These are phyloP conservation scores for Epinephelus moara DNA, from an alignment of 2,113 vertebrate species.

Conservation along the genomic window DNA sequence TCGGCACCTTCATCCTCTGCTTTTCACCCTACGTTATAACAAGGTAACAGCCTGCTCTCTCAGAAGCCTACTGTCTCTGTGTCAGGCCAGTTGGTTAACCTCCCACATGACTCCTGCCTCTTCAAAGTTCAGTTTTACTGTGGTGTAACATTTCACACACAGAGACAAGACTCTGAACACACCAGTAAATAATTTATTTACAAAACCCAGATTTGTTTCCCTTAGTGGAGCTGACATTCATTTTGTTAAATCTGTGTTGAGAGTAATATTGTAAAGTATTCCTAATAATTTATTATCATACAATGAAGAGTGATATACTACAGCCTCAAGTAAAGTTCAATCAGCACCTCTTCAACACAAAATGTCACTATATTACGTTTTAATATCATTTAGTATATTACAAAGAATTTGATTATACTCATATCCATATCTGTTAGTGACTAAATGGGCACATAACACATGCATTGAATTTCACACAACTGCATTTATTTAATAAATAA, in stretches of 20 bases:
- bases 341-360: not conserved
- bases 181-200: not conserved
- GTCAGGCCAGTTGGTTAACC: not conserved
- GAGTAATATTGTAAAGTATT: not conserved
- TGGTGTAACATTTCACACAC: not conserved
- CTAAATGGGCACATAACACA: not conserved
- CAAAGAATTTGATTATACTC: not conserved
- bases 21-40: slow-evolving; percentile 88
- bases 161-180: not conserved
- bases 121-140: not conserved
- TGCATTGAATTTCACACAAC: not conserved
- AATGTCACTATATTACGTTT: not conserved
- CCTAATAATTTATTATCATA: not conserved
- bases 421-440: not conserved
- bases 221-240: not conserved
- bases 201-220: no score
- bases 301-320: not conserved
- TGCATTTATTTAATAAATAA: no score
- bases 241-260: not conserved
- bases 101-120: not conserved
- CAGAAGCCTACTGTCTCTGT: not conserved
- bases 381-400: not conserved
- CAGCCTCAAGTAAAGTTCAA: not conserved
- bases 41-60: slow-evolving; percentile 71
- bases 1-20: slow-evolving; percentile 87